A percentile compares a stretch with the other conserved stretches of the same genome.
Evolutionary conservation across 2,888 invertebrate species (phyloP).

Genomic region (Acanthacorydalis orientalis): DNA sequence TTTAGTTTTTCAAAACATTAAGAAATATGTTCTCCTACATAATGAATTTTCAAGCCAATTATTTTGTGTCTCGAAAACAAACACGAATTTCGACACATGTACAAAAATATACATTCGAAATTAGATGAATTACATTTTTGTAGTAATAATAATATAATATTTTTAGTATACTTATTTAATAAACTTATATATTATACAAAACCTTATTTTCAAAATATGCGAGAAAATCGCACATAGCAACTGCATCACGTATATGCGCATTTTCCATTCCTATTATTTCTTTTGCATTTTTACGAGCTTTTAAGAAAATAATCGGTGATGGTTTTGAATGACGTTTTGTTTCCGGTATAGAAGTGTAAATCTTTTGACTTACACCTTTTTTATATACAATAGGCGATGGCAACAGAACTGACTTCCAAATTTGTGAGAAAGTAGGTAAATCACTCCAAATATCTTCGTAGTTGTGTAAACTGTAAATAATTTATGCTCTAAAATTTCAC

Average conservation of each 20-base stretch:
- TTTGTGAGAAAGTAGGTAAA: slow-evolving; percentile 43
- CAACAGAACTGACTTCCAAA: slow-evolving; percentile 47
- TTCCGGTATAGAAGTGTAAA: slow-evolving; percentile 39
- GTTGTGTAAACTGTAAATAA: slow-evolving; percentile 39
- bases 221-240: slow-evolving; percentile 76
- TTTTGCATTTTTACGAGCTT: slow-evolving; percentile 69
- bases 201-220: slow-evolving; percentile 52
- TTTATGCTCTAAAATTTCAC: no score
- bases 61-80: background rate
- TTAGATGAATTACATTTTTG: background rate
- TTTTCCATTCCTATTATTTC: slow-evolving; percentile 69
- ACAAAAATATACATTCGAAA: background rate
- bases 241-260: slow-evolving; percentile 77
- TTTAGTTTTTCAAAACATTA: no score
- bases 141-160: background rate
- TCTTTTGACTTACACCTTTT: slow-evolving; percentile 54
- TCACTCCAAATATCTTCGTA: slow-evolving; percentile 56
- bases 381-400: slow-evolving; percentile 54
- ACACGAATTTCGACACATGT: background rate
- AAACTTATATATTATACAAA: slow-evolving; percentile 1
- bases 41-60: no score
- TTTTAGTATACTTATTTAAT: background rate
- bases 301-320: slow-evolving; percentile 72
- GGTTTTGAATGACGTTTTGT: slow-evolving; percentile 39
- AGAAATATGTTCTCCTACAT: no score